Base-by-base conservation (phyloP, 2,113 vertebrate species). In the Equus przewalskii region DNA sequence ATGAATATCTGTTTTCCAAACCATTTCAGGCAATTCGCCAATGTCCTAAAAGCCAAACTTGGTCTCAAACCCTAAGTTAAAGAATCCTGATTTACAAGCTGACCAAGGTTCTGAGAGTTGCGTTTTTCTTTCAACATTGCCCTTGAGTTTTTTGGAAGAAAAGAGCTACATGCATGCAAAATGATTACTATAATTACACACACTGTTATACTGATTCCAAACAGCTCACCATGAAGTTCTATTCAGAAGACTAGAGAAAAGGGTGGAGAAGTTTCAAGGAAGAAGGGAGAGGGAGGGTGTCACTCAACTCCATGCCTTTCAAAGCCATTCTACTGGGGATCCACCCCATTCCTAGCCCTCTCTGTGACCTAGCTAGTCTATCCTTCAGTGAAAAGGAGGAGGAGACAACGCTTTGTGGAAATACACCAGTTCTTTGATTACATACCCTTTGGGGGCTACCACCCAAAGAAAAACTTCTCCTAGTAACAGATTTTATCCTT, bases 181-280 rank as follows among this genome's bases (percentile, higher is more conserved):
- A 96, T 95, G 95, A 95, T 98, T 93, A 97, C 96, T 97, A 83
- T 96, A 90, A 94, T 97, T 97, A 94, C 33, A 28, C 65, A 46
- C 4, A 30, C 84, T 90, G 30, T 87, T 92, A 51, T 41, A 16
- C 67, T 36, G 60, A 92, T 69, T 76, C 83, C 80, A 70, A 94
- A 94, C 75, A 94, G 67, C 96, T 79, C 79, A 44, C 89, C 28
- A 8, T 21, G 58, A 64, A 94, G 86, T 65, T 92, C 93, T 95
- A 36, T 94, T 96, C 89, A 96, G 73, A 84, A 92, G 75, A 90
- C 64, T n/a, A 62, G 67, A 64, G 85, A 69, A 95, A 60, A 86
- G 69, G 91, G 86, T 1, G 30, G 93, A 96, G 72, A 87, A 28
- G 54, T 73, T 78, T 54, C 18, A 1, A 58, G 86, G 73, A 91